Evolutionary conservation across 1,140 invertebrate genomes (phyloP).

Genomic region (Micrasema longulum): DNA sequence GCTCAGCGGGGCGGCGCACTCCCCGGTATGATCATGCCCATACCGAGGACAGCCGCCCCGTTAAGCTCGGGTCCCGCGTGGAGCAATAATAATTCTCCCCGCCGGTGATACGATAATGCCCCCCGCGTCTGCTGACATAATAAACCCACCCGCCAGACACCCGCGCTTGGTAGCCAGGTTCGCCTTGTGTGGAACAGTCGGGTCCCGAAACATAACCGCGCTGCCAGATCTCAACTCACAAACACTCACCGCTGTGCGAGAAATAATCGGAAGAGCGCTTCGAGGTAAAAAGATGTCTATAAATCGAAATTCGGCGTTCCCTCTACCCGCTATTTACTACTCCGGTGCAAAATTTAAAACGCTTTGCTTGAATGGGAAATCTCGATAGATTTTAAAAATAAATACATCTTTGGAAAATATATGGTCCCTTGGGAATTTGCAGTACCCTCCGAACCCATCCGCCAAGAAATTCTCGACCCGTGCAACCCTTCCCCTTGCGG

Average conservation of each 20-base stretch:
- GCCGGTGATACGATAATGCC: constrained; percentile 4
- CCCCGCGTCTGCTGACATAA: not conserved
- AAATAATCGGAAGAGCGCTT: constrained; percentile 34
- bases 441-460: constrained; percentile 17
- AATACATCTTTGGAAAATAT: constrained; percentile 3
- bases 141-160: not conserved
- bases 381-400: constrained; percentile 2
- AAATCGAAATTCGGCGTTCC: not conserved
- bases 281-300: no score
- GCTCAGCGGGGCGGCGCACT: constrained; percentile 1
- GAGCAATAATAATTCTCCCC: constrained; percentile 17
- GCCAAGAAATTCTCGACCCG: constrained; percentile 58
- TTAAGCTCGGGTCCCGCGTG: not conserved
- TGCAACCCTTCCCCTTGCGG: constrained; percentile 74
- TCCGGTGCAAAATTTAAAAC: constrained; percentile 19
- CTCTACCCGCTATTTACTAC: constrained; percentile 12
- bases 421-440: constrained; percentile 15
- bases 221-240: not conserved
- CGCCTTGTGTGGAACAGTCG: constrained; percentile 25
- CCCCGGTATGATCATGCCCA: constrained; percentile 49
- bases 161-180: constrained; percentile 32
- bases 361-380: constrained; percentile 19
- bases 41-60: constrained; percentile 14
- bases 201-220: not conserved
- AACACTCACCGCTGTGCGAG: constrained; percentile 7